Evolutionary conservation across 35 echinoderm and acorn worm species (phyloP), one percentile per base, ranked within the genome.

Genomic region (Ophiothrix spiculata): DNA sequence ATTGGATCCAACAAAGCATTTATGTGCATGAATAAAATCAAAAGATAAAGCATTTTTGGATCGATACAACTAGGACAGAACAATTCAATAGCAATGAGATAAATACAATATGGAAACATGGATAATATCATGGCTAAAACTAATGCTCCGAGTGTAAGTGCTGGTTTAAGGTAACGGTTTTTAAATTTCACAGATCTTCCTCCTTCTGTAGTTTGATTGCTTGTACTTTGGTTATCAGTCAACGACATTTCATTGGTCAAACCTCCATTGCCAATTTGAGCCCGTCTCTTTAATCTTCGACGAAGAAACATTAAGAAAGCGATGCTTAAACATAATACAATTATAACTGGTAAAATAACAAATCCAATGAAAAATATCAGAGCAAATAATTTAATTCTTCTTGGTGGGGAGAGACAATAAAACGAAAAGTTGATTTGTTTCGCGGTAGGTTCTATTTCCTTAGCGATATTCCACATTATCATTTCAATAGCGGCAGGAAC

Each of bases 131-230:
- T 36, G 2, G 63, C 81, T 3, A 37, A 14, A 13, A 84, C 33
- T 23, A 84, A 37, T 34, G 56, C 81, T 11, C 32, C 45, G 32
- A 84, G 34, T 1, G 81, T 84, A 1, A 84, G 13, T 8, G 46
- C 81, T 15, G 81, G 81, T 37, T 84, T 84, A 19, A 84, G 0
- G 54, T 84, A 84, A 25, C 60, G 17, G 29, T 15, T 69, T 69
- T n/a, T n/a, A n/a, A n/a, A n/a, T n/a, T n/a, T n/a, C n/a, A n/a
- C n/a, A n/a, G n/a, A n/a, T n/a, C n/a, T n/a, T n/a, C n/a, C n/a
- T n/a, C n/a, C n/a, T n/a, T n/a, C n/a, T n/a, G n/a, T n/a, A n/a
- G n/a, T n/a, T n/a, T n/a, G n/a, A n/a, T n/a, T n/a, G n/a, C n/a
- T n/a, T n/a, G n/a, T n/a, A n/a, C n/a, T n/a, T n/a, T n/a, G n/a